Percentiles rank a stretch among this genome's conserved stretches.
These are phyloP conservation scores for Aphaenogaster floridana DNA, from an alignment of 1,140 invertebrate genomes.

Conservation along the genomic window DNA sequence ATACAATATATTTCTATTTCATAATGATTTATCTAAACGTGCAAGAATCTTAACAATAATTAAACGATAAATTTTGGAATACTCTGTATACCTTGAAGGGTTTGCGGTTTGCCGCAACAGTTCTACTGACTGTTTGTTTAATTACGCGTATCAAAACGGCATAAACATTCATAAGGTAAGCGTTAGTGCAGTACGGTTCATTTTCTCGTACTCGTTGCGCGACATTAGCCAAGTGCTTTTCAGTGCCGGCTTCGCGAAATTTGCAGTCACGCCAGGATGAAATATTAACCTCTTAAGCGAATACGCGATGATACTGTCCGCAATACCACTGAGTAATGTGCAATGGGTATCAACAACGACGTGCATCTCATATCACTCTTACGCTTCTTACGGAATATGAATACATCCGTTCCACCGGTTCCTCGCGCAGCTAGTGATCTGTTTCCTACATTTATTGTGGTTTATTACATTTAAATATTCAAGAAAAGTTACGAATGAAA, in stretches of 20 bases:
- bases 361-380: constrained; percentile 53
- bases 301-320: constrained; percentile 63
- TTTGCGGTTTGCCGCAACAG: constrained; percentile 11
- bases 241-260: constrained; percentile 54
- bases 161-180: constrained; percentile 48
- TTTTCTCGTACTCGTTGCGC: constrained; percentile 48
- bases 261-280: constrained; percentile 56
- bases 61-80: constrained; percentile 8
- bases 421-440: constrained; percentile 42
- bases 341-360: constrained; percentile 47
- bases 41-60: constrained; percentile 19
- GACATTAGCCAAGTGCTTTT: constrained; percentile 61
- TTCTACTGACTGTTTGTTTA: constrained; percentile 55
- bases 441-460: background rate
- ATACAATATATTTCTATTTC: background rate
- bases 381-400: constrained; percentile 55
- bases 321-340: constrained; percentile 60
- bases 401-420: constrained; percentile 33
- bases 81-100: background rate
- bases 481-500: constrained; percentile 24
- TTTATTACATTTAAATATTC: constrained; percentile 33
- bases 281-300: constrained; percentile 64
- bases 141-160: constrained; percentile 53
- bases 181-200: constrained; percentile 44
- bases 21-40: background rate